Evolutionary conservation across 2,888 invertebrate species (phyloP).

Genomic region (Germaria angustata): DNA sequence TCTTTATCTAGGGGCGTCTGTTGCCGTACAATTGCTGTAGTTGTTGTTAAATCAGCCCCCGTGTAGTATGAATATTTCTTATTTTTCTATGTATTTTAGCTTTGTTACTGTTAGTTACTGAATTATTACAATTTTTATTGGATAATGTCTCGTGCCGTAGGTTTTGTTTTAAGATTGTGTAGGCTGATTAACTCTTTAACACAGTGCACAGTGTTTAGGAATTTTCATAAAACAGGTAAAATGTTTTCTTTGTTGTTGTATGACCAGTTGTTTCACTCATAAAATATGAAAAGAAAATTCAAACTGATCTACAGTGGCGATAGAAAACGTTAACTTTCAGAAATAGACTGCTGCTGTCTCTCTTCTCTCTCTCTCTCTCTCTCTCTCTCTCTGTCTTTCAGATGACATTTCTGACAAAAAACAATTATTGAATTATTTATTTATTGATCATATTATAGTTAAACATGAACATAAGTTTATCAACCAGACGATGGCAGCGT

Average conservation of each 20-base stretch:
- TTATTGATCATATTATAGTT: no score
- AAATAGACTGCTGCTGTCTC: no score
- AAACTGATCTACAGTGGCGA: no score
- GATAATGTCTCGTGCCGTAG: conserved; percentile 67
- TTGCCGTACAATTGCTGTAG: conserved; percentile 19
- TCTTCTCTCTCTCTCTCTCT: no score
- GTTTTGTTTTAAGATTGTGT: conserved; percentile 60
- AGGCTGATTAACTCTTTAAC: conserved; percentile 50
- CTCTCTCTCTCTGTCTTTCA: no score
- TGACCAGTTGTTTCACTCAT: background rate
- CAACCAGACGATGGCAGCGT: no score
- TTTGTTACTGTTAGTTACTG: conserved; percentile 20
- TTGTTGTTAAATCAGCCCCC: conserved; percentile 67
- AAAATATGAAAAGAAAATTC: no score
- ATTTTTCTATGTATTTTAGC: background rate
- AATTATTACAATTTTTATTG: conserved; percentile 65
- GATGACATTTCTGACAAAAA: no score
- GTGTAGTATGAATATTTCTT: no score
- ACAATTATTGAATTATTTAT: no score
- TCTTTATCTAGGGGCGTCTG: conserved; percentile 53
- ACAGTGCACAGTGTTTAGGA: conserved; percentile 42
- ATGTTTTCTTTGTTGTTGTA: background rate
- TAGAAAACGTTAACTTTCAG: no score
- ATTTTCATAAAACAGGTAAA: background rate
- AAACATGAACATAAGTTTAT: no score